phyloP scores from a whole-genome alignment of 2,797 vertebrate species.

The Argyrosomus regius region DNA sequence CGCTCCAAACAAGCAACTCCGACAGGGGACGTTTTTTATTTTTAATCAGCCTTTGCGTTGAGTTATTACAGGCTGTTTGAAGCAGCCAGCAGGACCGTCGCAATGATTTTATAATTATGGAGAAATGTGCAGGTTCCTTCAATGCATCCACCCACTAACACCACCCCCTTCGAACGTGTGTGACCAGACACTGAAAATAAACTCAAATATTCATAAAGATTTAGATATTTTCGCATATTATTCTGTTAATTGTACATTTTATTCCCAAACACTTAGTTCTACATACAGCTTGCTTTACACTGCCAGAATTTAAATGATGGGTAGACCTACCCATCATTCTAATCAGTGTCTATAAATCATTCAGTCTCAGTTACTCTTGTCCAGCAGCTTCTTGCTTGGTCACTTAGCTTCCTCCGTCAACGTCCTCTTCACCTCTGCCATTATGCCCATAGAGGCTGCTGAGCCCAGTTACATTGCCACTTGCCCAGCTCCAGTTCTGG shows the following conservation, averaged over 20 bases:
- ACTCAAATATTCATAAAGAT: neutral
- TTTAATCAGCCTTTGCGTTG: too few relatives aligned
- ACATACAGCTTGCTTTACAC: neutral
- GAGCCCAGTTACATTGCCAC: too few relatives aligned
- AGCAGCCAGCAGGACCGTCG: neutral
- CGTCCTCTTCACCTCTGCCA: too few relatives aligned
- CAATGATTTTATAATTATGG: neutral
- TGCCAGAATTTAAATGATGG: neutral
- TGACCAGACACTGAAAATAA: too few relatives aligned
- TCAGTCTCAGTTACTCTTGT: too few relatives aligned
- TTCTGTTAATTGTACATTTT: neutral
- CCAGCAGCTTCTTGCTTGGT: too few relatives aligned
- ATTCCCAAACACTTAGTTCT: neutral
- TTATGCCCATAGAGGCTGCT: too few relatives aligned
- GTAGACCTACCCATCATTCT: neutral
- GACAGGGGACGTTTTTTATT: neutral
- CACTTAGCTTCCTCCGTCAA: too few relatives aligned
- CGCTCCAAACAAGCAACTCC: neutral
- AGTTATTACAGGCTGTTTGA: too few relatives aligned
- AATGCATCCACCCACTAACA: neutral
- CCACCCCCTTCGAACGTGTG: neutral
- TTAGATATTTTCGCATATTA: neutral
- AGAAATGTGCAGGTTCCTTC: neutral
- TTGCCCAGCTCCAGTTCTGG: too few relatives aligned
- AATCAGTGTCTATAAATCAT: too few relatives aligned